Conservation (phyloP, 2,888 invertebrate genomes). For the Oegoconia quadripuncta region DNA sequence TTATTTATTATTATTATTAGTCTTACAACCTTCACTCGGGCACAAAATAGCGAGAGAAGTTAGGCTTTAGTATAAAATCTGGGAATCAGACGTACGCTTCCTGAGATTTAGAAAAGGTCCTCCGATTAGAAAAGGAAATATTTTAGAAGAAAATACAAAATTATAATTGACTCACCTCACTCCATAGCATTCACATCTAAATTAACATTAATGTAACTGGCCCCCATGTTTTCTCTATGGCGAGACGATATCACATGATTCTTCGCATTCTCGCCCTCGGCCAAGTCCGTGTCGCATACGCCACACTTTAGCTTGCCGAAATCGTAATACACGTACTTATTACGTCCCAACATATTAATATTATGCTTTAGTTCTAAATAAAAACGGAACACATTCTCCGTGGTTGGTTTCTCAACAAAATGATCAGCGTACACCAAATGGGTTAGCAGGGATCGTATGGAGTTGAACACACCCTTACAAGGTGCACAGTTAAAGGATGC, state of each 20-base stretch:
- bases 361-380: conserved; percentile 70
- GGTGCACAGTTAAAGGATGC: conserved; percentile 48
- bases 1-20: too few relatives aligned
- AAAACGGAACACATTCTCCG: conserved; percentile 65
- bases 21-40: too few relatives aligned
- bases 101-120: too few relatives aligned
- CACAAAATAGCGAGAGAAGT: too few relatives aligned
- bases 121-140: too few relatives aligned
- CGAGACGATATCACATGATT: conserved; percentile 60
- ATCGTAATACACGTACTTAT: conserved; percentile 63
- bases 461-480: conserved; percentile 57
- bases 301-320: conserved; percentile 65
- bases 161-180: conserved; percentile 42
- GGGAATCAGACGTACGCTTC: too few relatives aligned
- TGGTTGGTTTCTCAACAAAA: conserved; percentile 45
- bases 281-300: conserved; percentile 59
- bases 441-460: conserved; percentile 54
- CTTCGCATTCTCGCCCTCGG: conserved; percentile 64
- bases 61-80: too few relatives aligned
- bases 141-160: not conserved
- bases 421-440: conserved; percentile 66
- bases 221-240: conserved; percentile 70
- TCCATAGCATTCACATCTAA: conserved; percentile 56
- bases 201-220: conserved; percentile 58
- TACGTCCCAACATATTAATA: conserved; percentile 60